Conservation (phyloP, 2,888 invertebrate genomes). For the Ormyrus thymus region DNA sequence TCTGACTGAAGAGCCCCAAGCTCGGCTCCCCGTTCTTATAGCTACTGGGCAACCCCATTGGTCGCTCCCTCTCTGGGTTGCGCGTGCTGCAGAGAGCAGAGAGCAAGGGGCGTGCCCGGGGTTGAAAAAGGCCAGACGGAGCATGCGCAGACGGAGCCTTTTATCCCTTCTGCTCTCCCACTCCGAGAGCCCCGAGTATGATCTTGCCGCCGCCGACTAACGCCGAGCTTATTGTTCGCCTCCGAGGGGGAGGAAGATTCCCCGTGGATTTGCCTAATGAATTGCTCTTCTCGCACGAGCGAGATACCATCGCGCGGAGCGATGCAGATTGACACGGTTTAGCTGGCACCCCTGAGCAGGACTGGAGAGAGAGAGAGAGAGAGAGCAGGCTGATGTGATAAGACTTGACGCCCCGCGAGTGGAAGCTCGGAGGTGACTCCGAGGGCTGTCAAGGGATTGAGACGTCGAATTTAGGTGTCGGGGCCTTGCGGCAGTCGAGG, state of each 20-base stretch:
- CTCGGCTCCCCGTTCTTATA: no score
- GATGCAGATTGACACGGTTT: constrained; percentile 15
- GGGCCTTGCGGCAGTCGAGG: no score
- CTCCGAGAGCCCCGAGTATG: background rate
- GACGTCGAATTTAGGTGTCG: background rate
- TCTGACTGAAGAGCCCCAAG: no score
- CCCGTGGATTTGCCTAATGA: constrained; percentile 57
- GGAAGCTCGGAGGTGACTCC: background rate
- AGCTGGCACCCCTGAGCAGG: no score
- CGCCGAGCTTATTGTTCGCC: background rate
- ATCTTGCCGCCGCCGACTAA: constrained; percentile 3
- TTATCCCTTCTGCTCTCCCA: no score
- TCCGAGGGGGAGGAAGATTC: background rate
- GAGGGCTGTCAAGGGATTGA: background rate
- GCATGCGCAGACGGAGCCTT: no score
- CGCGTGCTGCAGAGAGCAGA: background rate
- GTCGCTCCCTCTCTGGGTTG: background rate
- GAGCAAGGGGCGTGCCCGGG: no score
- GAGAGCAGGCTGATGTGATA: background rate
- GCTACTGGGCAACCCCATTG: no score
- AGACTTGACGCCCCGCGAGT: background rate
- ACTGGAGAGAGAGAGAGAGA: no score
- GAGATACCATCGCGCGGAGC: background rate
- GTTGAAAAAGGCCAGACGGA: no score
- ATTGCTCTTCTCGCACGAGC: constrained; percentile 45